Evolutionary conservation across 2,888 invertebrate species (phyloP).

Genomic region (Mellilla xanthometata): DNA sequence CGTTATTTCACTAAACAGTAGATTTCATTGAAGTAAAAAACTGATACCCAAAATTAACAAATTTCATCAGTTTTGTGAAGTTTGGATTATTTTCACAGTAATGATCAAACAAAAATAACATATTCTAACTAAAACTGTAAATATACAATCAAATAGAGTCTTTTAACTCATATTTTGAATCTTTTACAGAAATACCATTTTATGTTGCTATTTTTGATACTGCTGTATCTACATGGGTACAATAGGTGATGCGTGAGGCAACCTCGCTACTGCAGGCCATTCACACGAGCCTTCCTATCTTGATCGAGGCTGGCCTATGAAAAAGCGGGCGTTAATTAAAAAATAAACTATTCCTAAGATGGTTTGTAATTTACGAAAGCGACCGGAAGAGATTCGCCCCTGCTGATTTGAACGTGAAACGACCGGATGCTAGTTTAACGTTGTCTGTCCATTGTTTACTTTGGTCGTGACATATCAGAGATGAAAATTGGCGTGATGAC

Average conservation of each 20-base stretch:
- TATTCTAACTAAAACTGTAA: too few relatives aligned
- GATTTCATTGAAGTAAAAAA: too few relatives aligned
- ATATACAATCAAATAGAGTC: too few relatives aligned
- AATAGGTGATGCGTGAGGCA: slow-evolving; percentile 70
- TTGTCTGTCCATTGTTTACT: slow-evolving; percentile 14
- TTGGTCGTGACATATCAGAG: slow-evolving; percentile 1
- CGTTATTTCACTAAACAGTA: too few relatives aligned
- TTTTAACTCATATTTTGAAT: too few relatives aligned
- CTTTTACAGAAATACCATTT: too few relatives aligned
- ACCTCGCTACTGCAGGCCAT: slow-evolving; percentile 71
- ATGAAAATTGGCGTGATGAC: too few relatives aligned
- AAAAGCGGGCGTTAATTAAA: slow-evolving; percentile 79
- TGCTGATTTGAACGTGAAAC: slow-evolving; percentile 9
- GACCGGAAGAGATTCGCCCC: slow-evolving; percentile 63
- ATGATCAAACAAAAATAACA: too few relatives aligned
- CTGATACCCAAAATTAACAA: too few relatives aligned
- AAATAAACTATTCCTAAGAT: slow-evolving; percentile 74
- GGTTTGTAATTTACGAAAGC: slow-evolving; percentile 64
- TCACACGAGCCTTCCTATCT: slow-evolving; percentile 77
- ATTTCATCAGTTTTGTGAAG: too few relatives aligned
- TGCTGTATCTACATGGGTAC: slow-evolving; percentile 1
- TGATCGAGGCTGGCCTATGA: slow-evolving; percentile 77
- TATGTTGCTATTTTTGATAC: slow-evolving; percentile 1
- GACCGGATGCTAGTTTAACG: slow-evolving; percentile 6
- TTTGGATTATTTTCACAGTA: too few relatives aligned